A percentile compares a stretch with the other conserved stretches of the same genome.
phyloP scores from a whole-genome alignment of 2,888 invertebrate genomes.

The Drosophila maculinotata region DNA sequence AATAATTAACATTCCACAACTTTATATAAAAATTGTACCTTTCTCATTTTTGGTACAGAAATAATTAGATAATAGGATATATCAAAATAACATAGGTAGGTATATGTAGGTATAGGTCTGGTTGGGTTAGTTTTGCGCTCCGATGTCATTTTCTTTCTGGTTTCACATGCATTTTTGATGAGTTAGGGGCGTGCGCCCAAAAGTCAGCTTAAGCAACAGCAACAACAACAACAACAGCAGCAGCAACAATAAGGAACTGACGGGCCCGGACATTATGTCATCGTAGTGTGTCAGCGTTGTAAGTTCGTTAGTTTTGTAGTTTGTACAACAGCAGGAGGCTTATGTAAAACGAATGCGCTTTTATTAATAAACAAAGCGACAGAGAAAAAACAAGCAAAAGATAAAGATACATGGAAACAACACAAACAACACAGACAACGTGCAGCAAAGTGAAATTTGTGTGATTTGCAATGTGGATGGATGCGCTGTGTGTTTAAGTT shows the following conservation, averaged over 20 bases:
- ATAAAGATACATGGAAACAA: background rate
- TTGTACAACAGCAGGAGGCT: conserved; percentile 67
- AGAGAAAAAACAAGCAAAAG: conserved; percentile 16
- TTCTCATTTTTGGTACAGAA: too few relatives aligned
- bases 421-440: conserved; percentile 30
- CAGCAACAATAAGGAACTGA: conserved; percentile 65
- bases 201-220: conserved; percentile 21
- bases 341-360: conserved; percentile 74
- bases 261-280: conserved; percentile 72
- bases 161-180: conserved; percentile 55
- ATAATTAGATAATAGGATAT: too few relatives aligned
- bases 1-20: too few relatives aligned
- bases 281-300: conserved; percentile 27
- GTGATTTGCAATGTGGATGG: conserved; percentile 50
- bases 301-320: conserved; percentile 19
- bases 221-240: conserved; percentile 30
- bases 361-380: conserved; percentile 70
- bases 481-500: conserved; percentile 34
- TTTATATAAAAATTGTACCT: too few relatives aligned
- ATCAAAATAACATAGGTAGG: too few relatives aligned
- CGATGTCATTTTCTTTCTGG: conserved; percentile 32
- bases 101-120: conserved; percentile 7
- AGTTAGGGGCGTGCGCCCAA: conserved; percentile 49
- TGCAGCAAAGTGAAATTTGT: conserved; percentile 71
- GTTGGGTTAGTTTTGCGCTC: conserved; percentile 19